Evolutionary conservation across 2,113 vertebrate species (phyloP).

Genomic region (Hydropotes inermis): DNA sequence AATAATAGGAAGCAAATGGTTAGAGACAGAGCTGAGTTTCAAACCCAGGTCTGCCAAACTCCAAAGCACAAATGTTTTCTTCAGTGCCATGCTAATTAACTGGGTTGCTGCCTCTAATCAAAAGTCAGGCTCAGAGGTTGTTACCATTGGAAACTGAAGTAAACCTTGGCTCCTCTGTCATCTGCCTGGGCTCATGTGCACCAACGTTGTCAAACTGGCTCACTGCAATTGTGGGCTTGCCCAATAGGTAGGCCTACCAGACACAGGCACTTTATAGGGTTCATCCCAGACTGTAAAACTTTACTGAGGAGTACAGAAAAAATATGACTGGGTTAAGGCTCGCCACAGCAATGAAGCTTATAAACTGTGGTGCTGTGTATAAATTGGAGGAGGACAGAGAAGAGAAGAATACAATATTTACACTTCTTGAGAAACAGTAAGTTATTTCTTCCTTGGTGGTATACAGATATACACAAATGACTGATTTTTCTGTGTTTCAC

Average conservation of each 20-base stretch:
- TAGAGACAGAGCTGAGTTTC: background rate
- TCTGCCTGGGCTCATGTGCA: background rate
- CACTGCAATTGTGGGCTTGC: background rate
- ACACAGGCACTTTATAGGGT: background rate
- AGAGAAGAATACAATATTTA: background rate
- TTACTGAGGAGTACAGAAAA: background rate
- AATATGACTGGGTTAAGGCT: background rate
- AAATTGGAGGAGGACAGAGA: background rate
- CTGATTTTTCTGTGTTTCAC: background rate
- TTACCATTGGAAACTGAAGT: background rate
- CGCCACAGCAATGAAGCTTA: background rate
- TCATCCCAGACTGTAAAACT: background rate
- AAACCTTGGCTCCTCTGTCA: background rate
- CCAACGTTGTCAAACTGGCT: background rate
- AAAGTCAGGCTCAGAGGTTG: background rate
- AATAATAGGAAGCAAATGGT: background rate
- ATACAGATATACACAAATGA: background rate
- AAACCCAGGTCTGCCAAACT: background rate
- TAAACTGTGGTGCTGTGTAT: background rate
- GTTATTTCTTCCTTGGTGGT: background rate
- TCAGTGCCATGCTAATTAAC: background rate
- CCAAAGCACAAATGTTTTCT: background rate
- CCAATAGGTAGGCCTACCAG: background rate
- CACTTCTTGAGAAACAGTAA: background rate
- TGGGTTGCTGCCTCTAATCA: background rate